Conservation (phyloP, 35 echinoderm and acorn worm species). For the Eucidaris tribuloides region DNA sequence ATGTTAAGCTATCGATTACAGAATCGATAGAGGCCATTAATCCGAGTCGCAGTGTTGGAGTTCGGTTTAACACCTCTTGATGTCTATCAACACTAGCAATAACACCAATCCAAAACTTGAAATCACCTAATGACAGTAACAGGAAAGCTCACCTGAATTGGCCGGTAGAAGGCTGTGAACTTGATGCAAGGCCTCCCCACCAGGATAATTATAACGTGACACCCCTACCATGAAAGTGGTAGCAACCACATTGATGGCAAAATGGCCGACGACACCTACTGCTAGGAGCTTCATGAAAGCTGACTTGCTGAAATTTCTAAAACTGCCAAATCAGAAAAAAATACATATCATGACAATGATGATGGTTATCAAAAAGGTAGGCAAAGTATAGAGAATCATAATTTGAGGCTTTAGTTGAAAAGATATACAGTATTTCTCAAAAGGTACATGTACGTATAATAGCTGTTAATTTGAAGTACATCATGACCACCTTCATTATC, state of each 20-base stretch:
- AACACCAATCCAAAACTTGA: neutral
- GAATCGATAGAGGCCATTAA: neutral
- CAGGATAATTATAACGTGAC: constrained; percentile 87
- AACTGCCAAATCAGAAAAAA: too few species aligned
- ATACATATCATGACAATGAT: too few species aligned
- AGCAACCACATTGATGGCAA: constrained; percentile 70
- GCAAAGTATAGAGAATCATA: neutral
- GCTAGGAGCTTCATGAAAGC: constrained; percentile 60
- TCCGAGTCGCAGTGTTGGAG: neutral
- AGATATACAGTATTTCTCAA: neutral
- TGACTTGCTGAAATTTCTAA: constrained; percentile 42
- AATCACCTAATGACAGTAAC: neutral
- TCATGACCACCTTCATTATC: neutral
- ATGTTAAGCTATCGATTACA: neutral
- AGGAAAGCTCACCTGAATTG: constrained; percentile 32
- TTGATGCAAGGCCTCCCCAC: constrained; percentile 57
- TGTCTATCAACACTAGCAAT: too few species aligned
- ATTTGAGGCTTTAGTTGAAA: neutral
- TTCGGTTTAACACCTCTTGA: too few species aligned
- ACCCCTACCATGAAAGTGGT: constrained; percentile 73
- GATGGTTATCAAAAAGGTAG: too few species aligned
- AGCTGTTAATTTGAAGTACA: neutral
- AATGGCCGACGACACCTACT: constrained; percentile 73
- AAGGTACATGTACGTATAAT: neutral
- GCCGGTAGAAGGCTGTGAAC: constrained; percentile 58